Conservation (phyloP, 2,797 vertebrate genomes). For the Phoxinus dragarum region DNA sequence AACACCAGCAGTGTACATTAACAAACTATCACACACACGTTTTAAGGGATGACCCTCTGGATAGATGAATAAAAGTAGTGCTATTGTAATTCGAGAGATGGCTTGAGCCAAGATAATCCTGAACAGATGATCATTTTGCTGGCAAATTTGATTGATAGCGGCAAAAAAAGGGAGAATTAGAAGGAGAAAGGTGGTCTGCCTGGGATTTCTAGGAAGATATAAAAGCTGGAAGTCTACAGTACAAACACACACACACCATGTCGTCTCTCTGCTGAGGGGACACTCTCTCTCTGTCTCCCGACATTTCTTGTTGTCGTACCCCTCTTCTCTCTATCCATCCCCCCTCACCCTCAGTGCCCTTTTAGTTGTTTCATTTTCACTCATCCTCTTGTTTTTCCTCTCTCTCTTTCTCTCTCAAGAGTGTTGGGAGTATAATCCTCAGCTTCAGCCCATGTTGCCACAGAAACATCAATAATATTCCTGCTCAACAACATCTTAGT, state of each 20-base stretch:
- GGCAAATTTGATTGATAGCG: conserved; percentile 80
- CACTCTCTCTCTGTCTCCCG: background rate
- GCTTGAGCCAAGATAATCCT: conserved; percentile 82
- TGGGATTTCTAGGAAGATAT: conserved; percentile 56
- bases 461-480: conserved; percentile 89
- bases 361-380: conserved; percentile 55
- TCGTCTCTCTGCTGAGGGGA: background rate
- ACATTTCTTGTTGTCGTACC: conserved; percentile 45
- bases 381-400: conserved; percentile 47
- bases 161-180: conserved; percentile 57
- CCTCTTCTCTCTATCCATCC: conserved; percentile 41
- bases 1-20: conserved; percentile 42
- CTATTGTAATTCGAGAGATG: conserved; percentile 85
- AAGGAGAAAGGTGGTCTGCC: conserved; percentile 48
- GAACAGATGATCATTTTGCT: conserved; percentile 84
- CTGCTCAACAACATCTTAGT: conserved; percentile 82
- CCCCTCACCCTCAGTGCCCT: conserved; percentile 53
- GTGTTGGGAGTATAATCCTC: conserved; percentile 77
- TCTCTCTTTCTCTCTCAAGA: conserved; percentile 56
- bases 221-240: conserved; percentile 57
- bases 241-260: background rate
- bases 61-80: conserved; percentile 80
- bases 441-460: conserved; percentile 78
- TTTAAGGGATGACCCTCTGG: conserved; percentile 77
- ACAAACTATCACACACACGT: conserved; percentile 49